These are phyloP conservation scores for Shargacucullia verbasci DNA, from an alignment of 2,888 invertebrate genomes.

Conservation along the genomic window DNA sequence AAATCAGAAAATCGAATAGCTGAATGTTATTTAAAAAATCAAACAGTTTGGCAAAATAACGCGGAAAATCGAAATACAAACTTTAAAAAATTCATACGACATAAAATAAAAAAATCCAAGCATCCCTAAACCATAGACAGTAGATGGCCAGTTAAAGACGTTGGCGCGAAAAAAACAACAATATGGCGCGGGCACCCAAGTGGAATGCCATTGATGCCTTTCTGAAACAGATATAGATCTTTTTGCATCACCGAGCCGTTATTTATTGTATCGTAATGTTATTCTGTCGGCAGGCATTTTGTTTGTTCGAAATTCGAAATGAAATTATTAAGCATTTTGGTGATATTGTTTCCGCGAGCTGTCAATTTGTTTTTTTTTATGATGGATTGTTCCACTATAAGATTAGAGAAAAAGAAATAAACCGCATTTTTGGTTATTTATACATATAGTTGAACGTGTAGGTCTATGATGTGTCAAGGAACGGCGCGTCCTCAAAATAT, in stretches of 20 bases:
- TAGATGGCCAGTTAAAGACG: slow-evolving; percentile 67
- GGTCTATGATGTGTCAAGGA: no score
- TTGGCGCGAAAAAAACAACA: slow-evolving; percentile 70
- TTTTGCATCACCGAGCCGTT: slow-evolving; percentile 66
- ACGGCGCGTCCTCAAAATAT: no score
- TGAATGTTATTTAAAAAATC: no score
- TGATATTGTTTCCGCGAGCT: slow-evolving; percentile 11
- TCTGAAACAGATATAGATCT: slow-evolving; percentile 68
- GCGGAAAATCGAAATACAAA: no score
- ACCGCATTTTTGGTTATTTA: no score
- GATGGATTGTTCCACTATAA: no score
- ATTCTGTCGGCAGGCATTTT: slow-evolving; percentile 47
- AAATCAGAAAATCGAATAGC: no score
- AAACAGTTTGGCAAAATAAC: no score
- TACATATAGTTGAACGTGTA: no score
- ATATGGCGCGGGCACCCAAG: slow-evolving; percentile 76
- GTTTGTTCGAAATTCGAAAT: slow-evolving; percentile 27
- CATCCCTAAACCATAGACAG: slow-evolving; percentile 56
- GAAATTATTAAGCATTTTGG: slow-evolving; percentile 21
- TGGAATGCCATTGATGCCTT: slow-evolving; percentile 80
- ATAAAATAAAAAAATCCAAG: slow-evolving; percentile 1
- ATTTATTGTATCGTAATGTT: slow-evolving; percentile 58
- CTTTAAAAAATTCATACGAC: no score
- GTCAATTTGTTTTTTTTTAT: neutral
- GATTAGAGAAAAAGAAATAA: no score